Evolutionary conservation across 2,888 invertebrate species (phyloP).

Genomic region (Agonopterix subpropinquella): DNA sequence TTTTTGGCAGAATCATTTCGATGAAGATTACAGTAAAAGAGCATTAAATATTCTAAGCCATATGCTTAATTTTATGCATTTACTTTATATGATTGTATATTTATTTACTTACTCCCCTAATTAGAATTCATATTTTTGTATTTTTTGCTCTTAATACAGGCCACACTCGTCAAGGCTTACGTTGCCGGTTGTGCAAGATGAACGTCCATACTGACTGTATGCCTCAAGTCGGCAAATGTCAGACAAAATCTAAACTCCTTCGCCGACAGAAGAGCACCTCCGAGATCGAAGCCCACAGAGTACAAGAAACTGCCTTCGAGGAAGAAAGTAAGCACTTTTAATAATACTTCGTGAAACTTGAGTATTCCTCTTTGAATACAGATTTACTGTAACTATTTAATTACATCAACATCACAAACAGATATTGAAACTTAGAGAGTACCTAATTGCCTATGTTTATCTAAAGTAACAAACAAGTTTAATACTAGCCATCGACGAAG

Average conservation of each 20-base stretch:
- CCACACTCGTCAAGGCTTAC: constrained; percentile 92
- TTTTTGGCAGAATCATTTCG: too few relatives aligned
- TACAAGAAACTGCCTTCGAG: constrained; percentile 78
- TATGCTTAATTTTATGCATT: too few relatives aligned
- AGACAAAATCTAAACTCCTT: constrained; percentile 88
- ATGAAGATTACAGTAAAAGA: too few relatives aligned
- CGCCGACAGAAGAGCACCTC: constrained; percentile 93
- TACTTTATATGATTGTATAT: too few relatives aligned
- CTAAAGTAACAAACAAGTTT: too few relatives aligned
- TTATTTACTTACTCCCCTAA: too few relatives aligned
- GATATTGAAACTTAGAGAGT: not conserved
- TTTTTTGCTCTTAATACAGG: constrained; percentile 65
- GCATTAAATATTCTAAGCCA: too few relatives aligned
- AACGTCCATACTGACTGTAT: constrained; percentile 94
- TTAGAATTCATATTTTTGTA: too few relatives aligned
- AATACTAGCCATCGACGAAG: too few relatives aligned
- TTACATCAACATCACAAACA: not conserved
- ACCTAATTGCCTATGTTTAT: too few relatives aligned
- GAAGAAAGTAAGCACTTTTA: constrained; percentile 85
- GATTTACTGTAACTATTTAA: not conserved
- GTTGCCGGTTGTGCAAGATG: constrained; percentile 93
- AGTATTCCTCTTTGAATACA: not conserved
- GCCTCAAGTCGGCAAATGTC: constrained; percentile 88
- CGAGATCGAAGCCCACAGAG: constrained; percentile 82
- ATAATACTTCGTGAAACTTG: constrained; percentile 1